Evolutionary conservation across 1,140 invertebrate genomes (phyloP).

Genomic region (Gonatopus flavifemur): DNA sequence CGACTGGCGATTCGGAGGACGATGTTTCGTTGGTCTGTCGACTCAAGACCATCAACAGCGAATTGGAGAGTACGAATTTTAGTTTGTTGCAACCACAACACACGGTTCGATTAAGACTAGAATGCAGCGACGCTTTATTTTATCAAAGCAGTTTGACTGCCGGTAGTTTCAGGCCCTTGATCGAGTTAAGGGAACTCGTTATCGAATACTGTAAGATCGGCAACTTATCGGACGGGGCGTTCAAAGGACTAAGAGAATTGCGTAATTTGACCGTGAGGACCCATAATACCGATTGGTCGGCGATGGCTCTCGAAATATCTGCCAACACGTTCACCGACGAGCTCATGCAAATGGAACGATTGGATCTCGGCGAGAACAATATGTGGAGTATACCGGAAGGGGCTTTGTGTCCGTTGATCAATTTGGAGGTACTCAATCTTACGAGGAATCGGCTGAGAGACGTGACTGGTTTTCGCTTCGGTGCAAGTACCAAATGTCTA

Average conservation of each 20-base stretch:
- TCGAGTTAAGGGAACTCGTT: slow-evolving; percentile 78
- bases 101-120: slow-evolving; percentile 76
- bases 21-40: slow-evolving; percentile 79
- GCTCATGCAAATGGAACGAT: slow-evolving; percentile 70
- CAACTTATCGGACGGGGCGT: slow-evolving; percentile 82
- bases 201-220: slow-evolving; percentile 91
- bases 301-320: slow-evolving; percentile 79
- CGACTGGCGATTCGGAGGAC: slow-evolving; percentile 64
- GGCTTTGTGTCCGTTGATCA: slow-evolving; percentile 77
- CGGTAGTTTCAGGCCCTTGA: slow-evolving; percentile 79
- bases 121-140: slow-evolving; percentile 82
- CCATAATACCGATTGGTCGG: slow-evolving; percentile 86
- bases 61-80: slow-evolving; percentile 87
- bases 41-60: slow-evolving; percentile 82
- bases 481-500: slow-evolving; percentile 67
- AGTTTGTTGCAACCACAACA: slow-evolving; percentile 86
- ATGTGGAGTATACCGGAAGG: slow-evolving; percentile 83
- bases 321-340: slow-evolving; percentile 74
- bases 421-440: slow-evolving; percentile 76
- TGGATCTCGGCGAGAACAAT: slow-evolving; percentile 87
- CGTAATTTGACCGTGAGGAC: slow-evolving; percentile 83
- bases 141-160: slow-evolving; percentile 84
- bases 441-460: slow-evolving; percentile 80
- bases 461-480: slow-evolving; percentile 75
- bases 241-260: slow-evolving; percentile 77